These are phyloP conservation scores for Trachelus troglodyta DNA, from an alignment of 2,888 invertebrate genomes.

Conservation along the genomic window DNA sequence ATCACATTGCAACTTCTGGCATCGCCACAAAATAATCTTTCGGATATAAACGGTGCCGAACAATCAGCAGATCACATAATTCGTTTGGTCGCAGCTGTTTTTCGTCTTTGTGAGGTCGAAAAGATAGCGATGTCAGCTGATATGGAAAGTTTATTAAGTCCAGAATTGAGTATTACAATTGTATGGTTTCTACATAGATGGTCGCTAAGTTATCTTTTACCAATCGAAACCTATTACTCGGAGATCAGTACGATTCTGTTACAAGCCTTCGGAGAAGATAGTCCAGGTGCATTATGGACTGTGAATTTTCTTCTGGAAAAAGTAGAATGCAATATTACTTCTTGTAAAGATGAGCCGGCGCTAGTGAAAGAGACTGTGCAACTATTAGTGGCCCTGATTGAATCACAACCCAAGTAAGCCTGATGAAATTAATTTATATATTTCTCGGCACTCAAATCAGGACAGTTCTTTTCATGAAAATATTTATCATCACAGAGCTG, in stretches of 20 bases:
- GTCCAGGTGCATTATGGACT: conserved; percentile 74
- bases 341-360: conserved; percentile 73
- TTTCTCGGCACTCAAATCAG: conserved; percentile 9
- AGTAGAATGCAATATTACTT: conserved; percentile 72
- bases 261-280: conserved; percentile 75
- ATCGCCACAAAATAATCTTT: conserved; percentile 63
- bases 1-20: conserved; percentile 68
- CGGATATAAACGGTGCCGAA: conserved; percentile 50
- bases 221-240: conserved; percentile 63
- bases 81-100: conserved; percentile 77
- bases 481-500: conserved; percentile 65
- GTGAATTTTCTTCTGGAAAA: conserved; percentile 75
- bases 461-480: conserved; percentile 17
- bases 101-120: conserved; percentile 82
- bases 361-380: conserved; percentile 74
- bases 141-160: conserved; percentile 77
- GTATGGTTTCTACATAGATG: conserved; percentile 86
- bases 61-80: conserved; percentile 59
- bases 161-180: conserved; percentile 80
- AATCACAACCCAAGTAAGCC: conserved; percentile 68
- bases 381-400: conserved; percentile 71
- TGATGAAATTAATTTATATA: conserved; percentile 14
- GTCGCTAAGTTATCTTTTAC: conserved; percentile 77
- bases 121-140: conserved; percentile 78
- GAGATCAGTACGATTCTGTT: conserved; percentile 73